Percentiles rank a stretch among this genome's conserved stretches.
phyloP scores from a whole-genome alignment of 2,888 invertebrate species.

The Sarcophaga subvicina region DNA sequence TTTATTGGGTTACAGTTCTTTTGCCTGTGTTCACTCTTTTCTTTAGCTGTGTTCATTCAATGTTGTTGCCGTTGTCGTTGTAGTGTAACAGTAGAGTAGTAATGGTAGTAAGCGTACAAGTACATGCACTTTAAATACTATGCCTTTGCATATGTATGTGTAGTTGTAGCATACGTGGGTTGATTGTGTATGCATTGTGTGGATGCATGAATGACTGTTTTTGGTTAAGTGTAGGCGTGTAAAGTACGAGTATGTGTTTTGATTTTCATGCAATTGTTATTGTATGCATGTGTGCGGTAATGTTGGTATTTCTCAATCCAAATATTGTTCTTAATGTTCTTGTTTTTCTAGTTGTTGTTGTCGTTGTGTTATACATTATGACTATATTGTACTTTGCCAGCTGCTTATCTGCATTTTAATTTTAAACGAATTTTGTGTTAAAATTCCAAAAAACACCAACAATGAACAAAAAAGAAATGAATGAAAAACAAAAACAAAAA shows the following conservation, averaged over 20 bases:
- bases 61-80: slow-evolving; percentile 1
- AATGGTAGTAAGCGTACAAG: slow-evolving; percentile 30
- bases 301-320: slow-evolving; percentile 47
- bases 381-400: slow-evolving; percentile 67
- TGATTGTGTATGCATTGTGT: not conserved
- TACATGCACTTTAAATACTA: slow-evolving; percentile 17
- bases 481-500: not conserved
- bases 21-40: slow-evolving; percentile 12
- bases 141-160: slow-evolving; percentile 9
- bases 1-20: slow-evolving; percentile 41
- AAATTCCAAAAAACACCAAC: slow-evolving; percentile 48
- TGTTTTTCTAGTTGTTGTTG: slow-evolving; percentile 23
- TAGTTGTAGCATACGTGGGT: not conserved
- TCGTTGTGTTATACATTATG: slow-evolving; percentile 59
- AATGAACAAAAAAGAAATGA: slow-evolving; percentile 17
- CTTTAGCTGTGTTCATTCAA: slow-evolving; percentile 26
- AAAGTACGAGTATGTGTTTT: slow-evolving; percentile 24
- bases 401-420: slow-evolving; percentile 71
- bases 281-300: slow-evolving; percentile 32
- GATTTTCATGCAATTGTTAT: slow-evolving; percentile 45
- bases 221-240: slow-evolving; percentile 38
- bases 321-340: slow-evolving; percentile 13
- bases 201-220: slow-evolving; percentile 21
- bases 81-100: not conserved
- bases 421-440: slow-evolving; percentile 69